Base-by-base conservation (phyloP, 2,888 invertebrate genomes). In the Corbicula japonica region DNA sequence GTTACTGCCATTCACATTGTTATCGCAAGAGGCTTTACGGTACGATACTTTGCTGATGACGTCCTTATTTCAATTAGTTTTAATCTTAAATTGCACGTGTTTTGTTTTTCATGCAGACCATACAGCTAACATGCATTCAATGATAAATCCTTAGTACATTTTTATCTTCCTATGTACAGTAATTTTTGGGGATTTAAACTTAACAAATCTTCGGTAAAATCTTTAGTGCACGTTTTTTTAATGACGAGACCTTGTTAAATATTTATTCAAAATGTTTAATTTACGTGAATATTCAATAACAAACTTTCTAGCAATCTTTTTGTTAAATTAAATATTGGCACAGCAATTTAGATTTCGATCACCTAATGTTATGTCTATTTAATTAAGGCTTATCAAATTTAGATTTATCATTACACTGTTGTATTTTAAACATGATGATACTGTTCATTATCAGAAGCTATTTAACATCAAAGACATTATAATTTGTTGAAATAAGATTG, bases 391-490 rank as follows among this genome's bases (percentile, higher is more conserved):
- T 28, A 0, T 8, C 28, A 30, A 48, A 66, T 66, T 54, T 52
- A 54, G 52, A 54, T 41, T 54, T n/a, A 28, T 23, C 41, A 54
- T 72, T 61, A 62, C 52, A 52, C 38, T 72, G 32, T 72, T 62
- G 52, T 52, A 44, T 32, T 26, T 63, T 52, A 32, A 63, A 63
- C 44, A 44, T 54, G 71, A 72, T n/a, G 71, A 62, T 41, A 54
- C 62, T 35, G 44, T 21, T 62, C 50, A 26, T 23, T 44, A 62
- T 62, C 41, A 35, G 54, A 30, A 30, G 44, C 21, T 38, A n/a
- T 38, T 48, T 28, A 26, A 52, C 41, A 63, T 63, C 63, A 62
- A 72, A 72, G 63, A 28, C 30, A 18, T 30, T 44, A 54, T 52
- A 28, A n/a, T n/a, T n/a, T n/a, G n/a, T n/a, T n/a, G n/a, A n/a